Base-by-base conservation (phyloP, 2,113 vertebrate genomes). In the Nanorana parkeri region DNA sequence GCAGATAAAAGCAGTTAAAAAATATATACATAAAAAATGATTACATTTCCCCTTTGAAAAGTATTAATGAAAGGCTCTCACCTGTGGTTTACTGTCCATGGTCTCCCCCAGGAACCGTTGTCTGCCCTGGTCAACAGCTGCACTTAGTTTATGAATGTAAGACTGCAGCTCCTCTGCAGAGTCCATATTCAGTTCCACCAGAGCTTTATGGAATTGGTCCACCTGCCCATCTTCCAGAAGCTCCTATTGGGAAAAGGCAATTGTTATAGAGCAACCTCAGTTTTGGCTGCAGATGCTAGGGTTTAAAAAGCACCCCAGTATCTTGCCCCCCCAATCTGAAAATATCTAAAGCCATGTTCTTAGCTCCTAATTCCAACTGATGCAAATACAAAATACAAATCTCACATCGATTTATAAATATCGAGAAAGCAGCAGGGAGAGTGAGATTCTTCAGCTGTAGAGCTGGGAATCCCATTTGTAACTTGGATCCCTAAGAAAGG, bases 151-250 rank as follows among this genome's bases (percentile, higher is more conserved):
- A 84, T 93, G 94, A 86, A 99, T 97, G 84, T 99, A 99, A 1
- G 97, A 99, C 91, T 97, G 98, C 52, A 99, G 93, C 77, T 99
- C 98, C 77, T 98, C 96, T 0, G 96, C 95, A 3, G 97, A 99
- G 92, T 99, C 97, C 97, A 99, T 99, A 91, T 99, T 99, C 80
- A 99, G 92, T 86, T 98, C 96, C 68, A 97, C 89, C 87, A 99
- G 92, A 41, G 93, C 95, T 90, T 96, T 97, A 85, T 97, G 97
- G 85, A 98, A 99, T 24, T 96, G 96, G 83, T 94, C 94, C 86
- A 93, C 90, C 15, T 94, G 93, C 41, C 94, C 94, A 15, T 94
- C 93, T 85, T 94, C 94, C 21, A 93, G 55, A 28, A 95, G 92
- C 20, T 95, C 94, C 94, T 95, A 83, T 29, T 0, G 73, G 79